Evolutionary conservation across 2,113 vertebrate genomes (phyloP).

Genomic region (Psittacara wagleri): DNA sequence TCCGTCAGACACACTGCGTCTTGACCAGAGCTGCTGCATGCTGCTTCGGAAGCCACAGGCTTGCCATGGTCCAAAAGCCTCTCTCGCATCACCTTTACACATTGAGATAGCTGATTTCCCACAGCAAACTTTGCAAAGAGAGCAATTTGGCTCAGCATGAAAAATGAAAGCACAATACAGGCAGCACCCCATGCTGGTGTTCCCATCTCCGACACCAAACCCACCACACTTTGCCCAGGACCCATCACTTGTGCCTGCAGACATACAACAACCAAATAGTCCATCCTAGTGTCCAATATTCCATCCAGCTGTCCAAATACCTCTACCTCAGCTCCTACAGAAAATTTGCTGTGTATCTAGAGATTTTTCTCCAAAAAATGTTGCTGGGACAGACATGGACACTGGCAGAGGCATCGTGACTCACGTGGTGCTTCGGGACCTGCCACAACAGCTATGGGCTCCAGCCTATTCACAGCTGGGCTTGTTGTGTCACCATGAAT

Average conservation of each 20-base stretch:
- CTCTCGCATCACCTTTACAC: not conserved
- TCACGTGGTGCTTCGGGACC: not conserved
- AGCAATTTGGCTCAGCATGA: not conserved
- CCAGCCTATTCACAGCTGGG: slow-evolving; percentile 17
- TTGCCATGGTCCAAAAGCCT: not conserved
- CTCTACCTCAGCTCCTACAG: not conserved
- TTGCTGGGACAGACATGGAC: accelerated
- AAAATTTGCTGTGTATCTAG: not conserved
- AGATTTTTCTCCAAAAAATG: not conserved
- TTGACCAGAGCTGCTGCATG: not conserved
- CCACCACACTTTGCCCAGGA: accelerated
- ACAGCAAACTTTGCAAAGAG: not conserved
- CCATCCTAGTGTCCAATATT: not conserved
- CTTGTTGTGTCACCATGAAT: slow-evolving; percentile 50
- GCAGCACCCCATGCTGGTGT: not conserved
- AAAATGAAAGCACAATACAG: not conserved
- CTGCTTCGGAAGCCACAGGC: not conserved
- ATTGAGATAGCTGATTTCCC: not conserved
- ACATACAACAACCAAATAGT: not conserved
- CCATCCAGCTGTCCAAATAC: not conserved
- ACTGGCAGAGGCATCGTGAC: not conserved
- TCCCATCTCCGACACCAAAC: accelerated
- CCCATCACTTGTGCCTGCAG: not conserved
- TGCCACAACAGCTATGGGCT: not conserved
- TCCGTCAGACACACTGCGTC: accelerated